These are phyloP conservation scores for Poecilia picta DNA, from an alignment of 2,797 vertebrate genomes.

Conservation along the genomic window DNA sequence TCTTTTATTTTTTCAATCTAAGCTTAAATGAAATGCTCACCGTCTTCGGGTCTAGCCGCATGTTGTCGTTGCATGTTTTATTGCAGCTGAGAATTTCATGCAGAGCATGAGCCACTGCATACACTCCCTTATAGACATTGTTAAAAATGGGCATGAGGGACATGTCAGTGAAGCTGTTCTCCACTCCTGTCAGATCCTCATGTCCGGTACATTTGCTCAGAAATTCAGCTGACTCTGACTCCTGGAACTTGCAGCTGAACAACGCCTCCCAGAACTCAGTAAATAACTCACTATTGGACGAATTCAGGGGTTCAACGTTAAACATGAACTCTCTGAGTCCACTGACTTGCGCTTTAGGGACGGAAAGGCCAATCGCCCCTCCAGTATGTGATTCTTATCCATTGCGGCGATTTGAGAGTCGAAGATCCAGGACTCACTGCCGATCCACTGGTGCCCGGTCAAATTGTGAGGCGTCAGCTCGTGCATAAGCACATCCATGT, in stretches of 20 bases:
- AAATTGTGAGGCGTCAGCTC: constrained; percentile 67
- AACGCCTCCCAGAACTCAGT: constrained; percentile 74
- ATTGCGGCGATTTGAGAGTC: constrained; percentile 63
- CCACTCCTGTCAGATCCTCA: constrained; percentile 54
- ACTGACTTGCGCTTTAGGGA: constrained; percentile 71
- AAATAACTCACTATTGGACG: constrained; percentile 65
- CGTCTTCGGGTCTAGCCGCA: constrained; percentile 49
- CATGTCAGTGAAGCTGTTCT: constrained; percentile 73
- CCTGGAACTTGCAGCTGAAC: constrained; percentile 68
- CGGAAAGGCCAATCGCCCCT: constrained; percentile 78
- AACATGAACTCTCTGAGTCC: constrained; percentile 73
- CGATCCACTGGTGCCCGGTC: constrained; percentile 77
- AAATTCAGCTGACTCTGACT: constrained; percentile 41
- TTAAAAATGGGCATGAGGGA: constrained; percentile 75
- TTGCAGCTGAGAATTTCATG: constrained; percentile 66
- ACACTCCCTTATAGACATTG: constrained; percentile 79
- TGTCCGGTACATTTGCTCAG: constrained; percentile 59
- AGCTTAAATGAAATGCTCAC: neutral
- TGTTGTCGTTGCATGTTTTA: constrained; percentile 54
- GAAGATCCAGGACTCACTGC: constrained; percentile 76
- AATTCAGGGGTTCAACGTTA: constrained; percentile 63
- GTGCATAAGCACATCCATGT: constrained; percentile 54
- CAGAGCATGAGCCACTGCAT: constrained; percentile 75
- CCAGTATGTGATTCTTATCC: constrained; percentile 65
- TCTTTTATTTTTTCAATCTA: neutral